phyloP scores from a whole-genome alignment of 1,140 invertebrate species.

The Neotoxoptera formosana region DNA sequence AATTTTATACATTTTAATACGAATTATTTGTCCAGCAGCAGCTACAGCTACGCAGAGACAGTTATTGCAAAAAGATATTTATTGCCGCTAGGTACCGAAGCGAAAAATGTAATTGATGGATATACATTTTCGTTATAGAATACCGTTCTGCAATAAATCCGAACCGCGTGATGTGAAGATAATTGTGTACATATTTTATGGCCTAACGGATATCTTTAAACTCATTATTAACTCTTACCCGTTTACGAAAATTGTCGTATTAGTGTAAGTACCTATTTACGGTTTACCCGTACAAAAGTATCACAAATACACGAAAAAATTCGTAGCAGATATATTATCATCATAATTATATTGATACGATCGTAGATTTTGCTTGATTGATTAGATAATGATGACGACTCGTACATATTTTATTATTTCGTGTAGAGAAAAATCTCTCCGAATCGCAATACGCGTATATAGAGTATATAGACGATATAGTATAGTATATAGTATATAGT shows the following conservation, averaged over 20 bases:
- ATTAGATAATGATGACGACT: neutral
- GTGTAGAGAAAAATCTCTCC: neutral
- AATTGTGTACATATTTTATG: constrained; percentile 2
- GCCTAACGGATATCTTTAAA: constrained; percentile 10
- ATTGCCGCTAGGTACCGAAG: neutral
- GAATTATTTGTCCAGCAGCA: neutral
- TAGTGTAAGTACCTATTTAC: neutral
- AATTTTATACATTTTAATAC: neutral
- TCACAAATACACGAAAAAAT: neutral
- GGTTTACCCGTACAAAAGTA: neutral
- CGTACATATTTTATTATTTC: neutral
- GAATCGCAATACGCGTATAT: neutral
- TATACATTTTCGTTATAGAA: neutral
- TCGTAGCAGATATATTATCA: neutral
- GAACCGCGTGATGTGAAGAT: neutral
- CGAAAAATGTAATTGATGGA: neutral
- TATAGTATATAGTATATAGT: too few relatives aligned
- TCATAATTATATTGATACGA: neutral
- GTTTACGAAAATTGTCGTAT: neutral
- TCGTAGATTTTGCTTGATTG: neutral
- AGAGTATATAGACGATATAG: too few relatives aligned
- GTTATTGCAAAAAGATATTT: neutral
- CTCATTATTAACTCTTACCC: neutral
- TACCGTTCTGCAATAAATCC: constrained; percentile 30
- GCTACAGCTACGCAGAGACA: neutral